These are phyloP conservation scores for Scaptomyza flava DNA, from an alignment of 2,888 invertebrate genomes.

Conservation along the genomic window DNA sequence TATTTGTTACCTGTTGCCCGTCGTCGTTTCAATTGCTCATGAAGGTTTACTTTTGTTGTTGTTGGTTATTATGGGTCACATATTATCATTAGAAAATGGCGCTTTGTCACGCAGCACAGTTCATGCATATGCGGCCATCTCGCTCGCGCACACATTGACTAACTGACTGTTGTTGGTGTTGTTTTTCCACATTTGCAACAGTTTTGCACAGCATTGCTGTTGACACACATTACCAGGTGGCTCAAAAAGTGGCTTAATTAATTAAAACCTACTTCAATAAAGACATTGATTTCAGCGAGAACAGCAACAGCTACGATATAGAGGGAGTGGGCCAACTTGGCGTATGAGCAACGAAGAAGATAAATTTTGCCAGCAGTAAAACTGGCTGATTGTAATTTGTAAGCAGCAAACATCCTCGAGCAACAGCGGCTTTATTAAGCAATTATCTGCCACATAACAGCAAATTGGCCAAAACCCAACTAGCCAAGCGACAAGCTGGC, in stretches of 20 bases:
- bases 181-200: conserved; percentile 6
- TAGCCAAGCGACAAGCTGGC: conserved; percentile 44
- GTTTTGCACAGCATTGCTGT: not conserved
- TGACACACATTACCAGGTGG: conserved; percentile 41
- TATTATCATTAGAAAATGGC: conserved; percentile 83
- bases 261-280: conserved; percentile 20
- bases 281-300: conserved; percentile 38
- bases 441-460: conserved; percentile 58
- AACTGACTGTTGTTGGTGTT: conserved; percentile 5
- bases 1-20: conserved; percentile 81
- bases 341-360: conserved; percentile 38
- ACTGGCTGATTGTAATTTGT: conserved; percentile 36
- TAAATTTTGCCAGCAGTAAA: conserved; percentile 9
- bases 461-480: conserved; percentile 61
- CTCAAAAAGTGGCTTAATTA: conserved; percentile 38
- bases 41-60: conserved; percentile 55
- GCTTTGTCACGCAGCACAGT: conserved; percentile 81
- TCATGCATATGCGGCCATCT: conserved; percentile 56
- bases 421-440: conserved; percentile 67
- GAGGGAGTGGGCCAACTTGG: not conserved
- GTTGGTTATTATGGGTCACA: conserved; percentile 74
- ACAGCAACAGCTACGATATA: not conserved
- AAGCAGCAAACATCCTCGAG: conserved; percentile 33
- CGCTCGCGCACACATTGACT: conserved; percentile 30
- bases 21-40: conserved; percentile 61